Evolutionary conservation across 2,888 invertebrate species (phyloP), one percentile per base, ranked within the genome.

Genomic region (Scaptomyza cyrtandrae): DNA sequence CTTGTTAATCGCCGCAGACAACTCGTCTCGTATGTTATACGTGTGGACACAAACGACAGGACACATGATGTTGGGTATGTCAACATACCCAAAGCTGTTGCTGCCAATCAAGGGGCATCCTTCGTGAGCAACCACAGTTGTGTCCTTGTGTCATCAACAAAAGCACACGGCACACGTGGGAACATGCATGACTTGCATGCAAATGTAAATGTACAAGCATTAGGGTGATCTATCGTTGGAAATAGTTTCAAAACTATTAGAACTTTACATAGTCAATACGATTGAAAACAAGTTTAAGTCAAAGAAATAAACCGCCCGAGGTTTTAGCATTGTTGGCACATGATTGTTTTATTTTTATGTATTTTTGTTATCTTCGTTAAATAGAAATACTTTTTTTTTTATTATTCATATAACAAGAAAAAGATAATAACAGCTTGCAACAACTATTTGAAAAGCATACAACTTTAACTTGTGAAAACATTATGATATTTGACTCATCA

Each of bases 1-100:
- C 67, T 53, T 60, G 81, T 74, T 83, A 77, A 86, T 84, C 81
- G 86, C 41, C 57, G 37, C 75, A 80, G 78, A 66, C 87, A 67
- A 64, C 69, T 61, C 67, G 63, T 75, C 71, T 65, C 70, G 62
- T 75, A 67, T 71, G 82, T 82, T 80, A 84, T 67, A 72, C 55
- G 60, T 67, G 67, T 67, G 67, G 29, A 24, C 24, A 24, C 33
- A 33, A 64, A 59, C 67, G 62, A 57, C 64, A 72, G 57, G 56
- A 56, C 68, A 74, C 31, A 60, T 37, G 37, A 67, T 71, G 53
- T 71, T 63, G n/a, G n/a, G n/a, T n/a, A n/a, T n/a, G 61, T 71
- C 49, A 56, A 39, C 61, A 69, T 53, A 41, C 60, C 70, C 37
- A 57, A 43, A 57, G 39, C 52, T 6, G 37, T n/a, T 57, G 37